Evolutionary conservation across 2,797 vertebrate genomes (phyloP), one percentile per base, ranked within the genome.

Genomic region (Heteromormyrus szaboi): DNA sequence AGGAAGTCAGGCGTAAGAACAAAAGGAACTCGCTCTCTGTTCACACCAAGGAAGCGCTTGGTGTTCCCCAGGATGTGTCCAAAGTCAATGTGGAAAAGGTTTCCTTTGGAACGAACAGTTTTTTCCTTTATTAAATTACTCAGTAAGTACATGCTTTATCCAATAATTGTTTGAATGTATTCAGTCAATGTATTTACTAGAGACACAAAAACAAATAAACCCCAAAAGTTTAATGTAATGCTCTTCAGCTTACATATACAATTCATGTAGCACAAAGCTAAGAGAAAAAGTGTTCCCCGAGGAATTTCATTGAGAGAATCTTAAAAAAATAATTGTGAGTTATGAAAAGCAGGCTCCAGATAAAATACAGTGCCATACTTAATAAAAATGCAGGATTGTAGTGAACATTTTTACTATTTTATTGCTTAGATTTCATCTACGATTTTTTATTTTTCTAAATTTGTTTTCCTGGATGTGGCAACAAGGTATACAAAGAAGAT

Each of bases 1-100:
- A 96, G 93, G 90, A 97, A 96, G 92, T 97, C 96, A 2, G 96
- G 96, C 0, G 96, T 97, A 79, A 97, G 95, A 88, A 97, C 96
- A n/a, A 97, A 97, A 0, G 96, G 96, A 0, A 93, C 96, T 0
- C 96, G 94, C 92, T 97, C 96, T 88, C 96, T 93, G 88, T 59
- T 96, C 87, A 96, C 85, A 0, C 96, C 96, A 0, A 95, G 90
- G 79, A 97, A 96, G 83, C 90, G 91, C 90, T 97, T 97, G 19
- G 90, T 95, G 93, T 96, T 96, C 0, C 96, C 96, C 90, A 97
- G 91, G 90, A 97, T 96, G 93, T 97, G 96, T 0, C 96, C 96
- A 2, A 97, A 97, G 91, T 97, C 96, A 5, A 97, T 96, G 91
- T 97, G 96, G 89, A 97, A 96, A 88, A 96, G 91, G 89, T 96